Evolutionary conservation across 2,888 invertebrate genomes (phyloP), one percentile per base, ranked within the genome.

Genomic region (Bombylius discolor): DNA sequence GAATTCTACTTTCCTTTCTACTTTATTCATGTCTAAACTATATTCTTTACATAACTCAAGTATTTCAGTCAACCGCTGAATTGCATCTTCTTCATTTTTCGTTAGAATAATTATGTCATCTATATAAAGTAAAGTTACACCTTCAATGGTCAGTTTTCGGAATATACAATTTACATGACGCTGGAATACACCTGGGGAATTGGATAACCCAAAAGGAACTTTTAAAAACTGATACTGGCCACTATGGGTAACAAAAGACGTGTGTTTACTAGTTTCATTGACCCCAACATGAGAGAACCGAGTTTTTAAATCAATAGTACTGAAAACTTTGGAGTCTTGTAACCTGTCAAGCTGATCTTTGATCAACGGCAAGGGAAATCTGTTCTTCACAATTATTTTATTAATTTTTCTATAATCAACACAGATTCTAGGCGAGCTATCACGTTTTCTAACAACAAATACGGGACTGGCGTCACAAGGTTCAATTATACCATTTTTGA

Each of bases 271-370:
- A 12, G 48, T 51, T 51, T 62, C 47, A 12, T 63, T 51, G 48
- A 68, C 53, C 5, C 60, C 62, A 0, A 68, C 61, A 51, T 70
- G 68, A 46, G 67, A 67, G 52, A 66, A 68, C 1, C 65, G 66
- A 11, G 63, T 65, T 1, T 63, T 61, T 6, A 69, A 51, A 53
- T 64, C 65, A 23, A 66, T 49, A 23, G 63, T 60, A 12, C 57
- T 64, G 34, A 65, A 66, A 44, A 49, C 62, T 8, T 46, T 56
- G 14, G 63, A 60, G 13, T 64, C 64, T 50, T 60, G 58, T 5
- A 66, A 53, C 45, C 56, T 57, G 31, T 65, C 60, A 11, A 68
- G 34, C 51, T 61, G 61, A 33, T 66, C 66, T 9, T 67, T 62
- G 5, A 64, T 62, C 11, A 59, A 47, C 11, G 64, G 65, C 49